phyloP scores from a whole-genome alignment of 2,797 vertebrate genomes.

The Lepus oiostolus region DNA sequence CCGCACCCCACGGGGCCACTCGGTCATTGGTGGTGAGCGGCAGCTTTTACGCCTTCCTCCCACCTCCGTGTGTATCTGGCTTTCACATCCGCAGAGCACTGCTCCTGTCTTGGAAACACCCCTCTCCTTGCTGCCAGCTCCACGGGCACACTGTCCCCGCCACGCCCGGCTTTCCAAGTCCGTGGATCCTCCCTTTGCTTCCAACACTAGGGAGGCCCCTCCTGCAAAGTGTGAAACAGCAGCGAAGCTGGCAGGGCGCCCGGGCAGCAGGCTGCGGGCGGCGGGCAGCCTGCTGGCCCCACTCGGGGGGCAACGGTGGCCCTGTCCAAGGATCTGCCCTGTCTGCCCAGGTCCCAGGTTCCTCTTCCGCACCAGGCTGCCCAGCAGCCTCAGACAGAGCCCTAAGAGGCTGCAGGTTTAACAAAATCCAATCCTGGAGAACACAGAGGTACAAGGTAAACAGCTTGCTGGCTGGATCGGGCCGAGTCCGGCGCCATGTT shows the following conservation, averaged over 20 bases:
- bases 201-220: neutral
- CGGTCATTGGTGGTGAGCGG: neutral
- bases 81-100: neutral
- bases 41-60: neutral
- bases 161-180: neutral
- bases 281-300: neutral
- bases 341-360: neutral
- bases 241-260: neutral
- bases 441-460: neutral
- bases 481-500: accelerated
- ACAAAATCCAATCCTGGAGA: neutral
- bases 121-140: neutral
- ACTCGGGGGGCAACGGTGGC: neutral
- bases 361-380: neutral
- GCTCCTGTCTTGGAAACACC: neutral
- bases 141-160: neutral
- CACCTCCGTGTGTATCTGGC: neutral
- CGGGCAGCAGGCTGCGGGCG: neutral
- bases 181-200: neutral
- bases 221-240: neutral
- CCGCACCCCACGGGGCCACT: no score
- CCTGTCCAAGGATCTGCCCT: neutral
- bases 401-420: neutral
- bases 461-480: neutral
- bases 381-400: neutral